Evolutionary conservation across 2,797 vertebrate species (phyloP).

Genomic region (Hyperoplus lanceolatus): DNA sequence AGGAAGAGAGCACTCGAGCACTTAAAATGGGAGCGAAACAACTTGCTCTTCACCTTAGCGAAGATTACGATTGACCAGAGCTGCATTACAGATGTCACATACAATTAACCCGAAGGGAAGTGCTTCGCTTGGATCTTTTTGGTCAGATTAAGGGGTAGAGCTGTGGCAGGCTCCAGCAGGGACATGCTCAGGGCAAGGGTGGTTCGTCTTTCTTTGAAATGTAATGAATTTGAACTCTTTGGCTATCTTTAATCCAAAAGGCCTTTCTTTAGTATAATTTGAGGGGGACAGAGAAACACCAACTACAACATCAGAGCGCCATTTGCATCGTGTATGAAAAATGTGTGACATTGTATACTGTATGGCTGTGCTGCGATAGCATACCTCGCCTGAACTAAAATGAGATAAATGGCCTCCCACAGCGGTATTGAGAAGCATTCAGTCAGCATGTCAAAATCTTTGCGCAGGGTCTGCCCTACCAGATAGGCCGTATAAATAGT

Average conservation of each 20-base stretch:
- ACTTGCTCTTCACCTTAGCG: conserved; percentile 17
- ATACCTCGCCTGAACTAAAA: conserved; percentile 13
- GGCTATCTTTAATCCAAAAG: conserved; percentile 34
- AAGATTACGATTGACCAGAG: conserved; percentile 53
- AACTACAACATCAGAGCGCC: background rate
- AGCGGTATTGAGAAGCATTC: conserved; percentile 31
- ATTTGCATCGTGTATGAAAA: background rate
- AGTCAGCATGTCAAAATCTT: conserved; percentile 34
- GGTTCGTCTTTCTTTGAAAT: conserved; percentile 43
- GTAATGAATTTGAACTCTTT: conserved; percentile 59
- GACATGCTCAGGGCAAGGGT: conserved; percentile 54
- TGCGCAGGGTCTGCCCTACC: background rate
- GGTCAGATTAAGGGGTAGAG: conserved; percentile 55
- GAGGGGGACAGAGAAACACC: background rate
- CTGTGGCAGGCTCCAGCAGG: conserved; percentile 47
- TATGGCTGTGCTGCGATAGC: background rate
- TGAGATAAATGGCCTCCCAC: conserved; percentile 30
- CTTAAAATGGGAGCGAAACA: conserved; percentile 33
- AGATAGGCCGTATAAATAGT: conserved; percentile 48
- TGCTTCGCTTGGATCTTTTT: conserved; percentile 64
- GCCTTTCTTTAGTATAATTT: conserved; percentile 15
- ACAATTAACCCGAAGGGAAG: conserved; percentile 74
- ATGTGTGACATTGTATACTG: background rate
- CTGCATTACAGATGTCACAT: conserved; percentile 68
- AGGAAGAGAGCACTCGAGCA: conserved; percentile 21